These are phyloP conservation scores for Camelus bactrianus DNA, from an alignment of 2,113 vertebrate genomes.

Conservation along the genomic window DNA sequence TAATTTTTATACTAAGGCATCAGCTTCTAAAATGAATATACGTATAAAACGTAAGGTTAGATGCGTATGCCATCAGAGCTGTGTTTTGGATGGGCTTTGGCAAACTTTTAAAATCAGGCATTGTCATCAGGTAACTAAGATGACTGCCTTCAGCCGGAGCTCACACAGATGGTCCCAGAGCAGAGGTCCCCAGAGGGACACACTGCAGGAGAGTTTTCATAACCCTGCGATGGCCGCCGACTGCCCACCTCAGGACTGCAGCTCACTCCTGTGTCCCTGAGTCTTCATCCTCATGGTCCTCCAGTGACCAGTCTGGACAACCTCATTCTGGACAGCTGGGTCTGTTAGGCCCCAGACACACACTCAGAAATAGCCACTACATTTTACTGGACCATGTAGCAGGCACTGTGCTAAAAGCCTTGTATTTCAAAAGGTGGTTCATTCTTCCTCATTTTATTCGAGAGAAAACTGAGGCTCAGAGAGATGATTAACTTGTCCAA, in stretches of 20 bases:
- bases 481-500: not conserved
- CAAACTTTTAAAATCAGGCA: not conserved
- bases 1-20: not conserved
- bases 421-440: not conserved
- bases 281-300: rapidly evolving
- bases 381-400: rapidly evolving
- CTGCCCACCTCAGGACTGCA: not conserved
- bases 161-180: not conserved
- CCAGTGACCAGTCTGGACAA: not conserved
- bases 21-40: not conserved
- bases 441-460: not conserved
- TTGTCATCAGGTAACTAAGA: not conserved
- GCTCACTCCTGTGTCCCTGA: not conserved
- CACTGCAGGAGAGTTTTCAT: not conserved
- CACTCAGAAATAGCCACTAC: not conserved
- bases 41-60: not conserved
- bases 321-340: not conserved
- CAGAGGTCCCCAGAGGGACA: not conserved
- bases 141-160: not conserved
- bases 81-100: not conserved
- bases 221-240: not conserved
- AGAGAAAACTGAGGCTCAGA: not conserved
- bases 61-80: not conserved
- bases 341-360: not conserved
- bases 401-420: not conserved